Evolutionary conservation across 2,113 vertebrate genomes (phyloP).

Genomic region (Chaetura pelagica): DNA sequence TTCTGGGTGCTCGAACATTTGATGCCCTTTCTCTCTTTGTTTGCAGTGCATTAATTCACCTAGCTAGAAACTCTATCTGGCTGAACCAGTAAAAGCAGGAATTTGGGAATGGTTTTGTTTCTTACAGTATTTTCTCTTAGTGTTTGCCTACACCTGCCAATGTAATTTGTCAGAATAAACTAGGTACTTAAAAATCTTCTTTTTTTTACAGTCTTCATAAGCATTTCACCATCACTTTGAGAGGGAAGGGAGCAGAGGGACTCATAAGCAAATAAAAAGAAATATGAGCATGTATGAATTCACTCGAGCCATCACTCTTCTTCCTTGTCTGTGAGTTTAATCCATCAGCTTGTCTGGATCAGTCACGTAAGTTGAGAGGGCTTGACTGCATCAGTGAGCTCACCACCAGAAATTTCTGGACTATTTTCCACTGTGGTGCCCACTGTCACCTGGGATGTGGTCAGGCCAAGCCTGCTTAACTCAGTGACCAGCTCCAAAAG

Average conservation of each 20-base stretch:
- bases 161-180: conserved; percentile 33
- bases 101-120: conserved; percentile 27
- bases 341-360: neutral
- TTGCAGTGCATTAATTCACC: conserved; percentile 3
- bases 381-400: neutral
- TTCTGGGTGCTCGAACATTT: neutral
- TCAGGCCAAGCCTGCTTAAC: neutral
- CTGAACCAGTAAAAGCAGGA: neutral
- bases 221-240: neutral
- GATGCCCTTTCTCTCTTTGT: neutral
- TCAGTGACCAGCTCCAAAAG: neutral
- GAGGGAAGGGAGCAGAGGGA: neutral
- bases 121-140: neutral
- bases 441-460: neutral
- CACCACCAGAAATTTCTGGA: neutral
- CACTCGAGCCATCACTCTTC: neutral
- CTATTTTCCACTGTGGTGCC: neutral
- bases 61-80: neutral
- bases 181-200: neutral
- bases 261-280: neutral
- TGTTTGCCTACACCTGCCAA: neutral
- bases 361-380: neutral
- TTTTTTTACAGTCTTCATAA: neutral
- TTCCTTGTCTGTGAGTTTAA: neutral
- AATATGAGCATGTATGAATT: neutral